phyloP scores from a whole-genome alignment of 53 echinoderm and acorn worm species.

The Glandiceps talaboti region DNA sequence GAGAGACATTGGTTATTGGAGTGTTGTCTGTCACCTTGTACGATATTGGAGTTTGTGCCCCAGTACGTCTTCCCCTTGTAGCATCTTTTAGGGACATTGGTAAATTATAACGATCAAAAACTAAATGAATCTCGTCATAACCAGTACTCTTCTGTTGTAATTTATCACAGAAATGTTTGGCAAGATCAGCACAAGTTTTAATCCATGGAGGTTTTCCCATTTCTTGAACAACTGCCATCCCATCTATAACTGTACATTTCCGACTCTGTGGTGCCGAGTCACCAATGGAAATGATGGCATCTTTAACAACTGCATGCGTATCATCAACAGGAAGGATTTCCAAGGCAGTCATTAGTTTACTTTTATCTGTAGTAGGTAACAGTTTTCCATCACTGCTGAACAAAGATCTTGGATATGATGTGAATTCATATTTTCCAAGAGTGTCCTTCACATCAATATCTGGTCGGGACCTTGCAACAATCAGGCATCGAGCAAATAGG shows the following conservation, averaged over 20 bases:
- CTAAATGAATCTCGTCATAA: slow-evolving; percentile 13
- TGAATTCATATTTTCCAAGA: slow-evolving; percentile 9
- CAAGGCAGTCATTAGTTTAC: neutral
- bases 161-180: neutral
- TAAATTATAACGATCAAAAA: slow-evolving; percentile 21
- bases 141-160: neutral
- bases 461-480: slow-evolving; percentile 16
- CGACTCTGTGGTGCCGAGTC: neutral
- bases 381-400: slow-evolving; percentile 7
- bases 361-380: slow-evolving; percentile 2
- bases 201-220: slow-evolving; percentile 7
- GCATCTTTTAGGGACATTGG: slow-evolving; percentile 9
- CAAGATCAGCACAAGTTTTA: slow-evolving; percentile 7
- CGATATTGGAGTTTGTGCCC: slow-evolving; percentile 3
- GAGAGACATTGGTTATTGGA: slow-evolving; percentile 5
- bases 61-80: slow-evolving; percentile 1
- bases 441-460: neutral
- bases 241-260: slow-evolving; percentile 13
- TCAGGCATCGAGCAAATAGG: slow-evolving; percentile 10
- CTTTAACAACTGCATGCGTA: neutral
- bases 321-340: neutral
- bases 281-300: neutral
- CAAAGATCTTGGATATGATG: slow-evolving; percentile 4
- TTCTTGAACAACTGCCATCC: slow-evolving; percentile 14
- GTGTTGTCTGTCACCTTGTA: slow-evolving; percentile 23